Evolutionary conservation across 2,113 vertebrate genomes (phyloP), one percentile per base, ranked within the genome.

Genomic region (Grammomys dolichurus): DNA sequence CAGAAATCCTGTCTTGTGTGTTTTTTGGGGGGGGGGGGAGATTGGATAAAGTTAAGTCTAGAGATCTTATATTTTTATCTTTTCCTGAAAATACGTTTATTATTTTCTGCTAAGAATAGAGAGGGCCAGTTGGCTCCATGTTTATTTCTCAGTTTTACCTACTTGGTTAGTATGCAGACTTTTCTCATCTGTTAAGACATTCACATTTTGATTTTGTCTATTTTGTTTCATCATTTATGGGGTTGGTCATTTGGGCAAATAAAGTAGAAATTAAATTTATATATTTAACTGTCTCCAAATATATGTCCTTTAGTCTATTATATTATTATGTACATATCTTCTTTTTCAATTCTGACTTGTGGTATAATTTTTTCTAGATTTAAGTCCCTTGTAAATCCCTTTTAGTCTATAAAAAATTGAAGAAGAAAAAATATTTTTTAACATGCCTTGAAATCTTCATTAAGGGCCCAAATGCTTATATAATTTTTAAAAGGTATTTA

Each of bases 271-370:
- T 91, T 91, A 91, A 93, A 78, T 58, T 48, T 82, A 86, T 40
- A 43, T 65, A 92, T 73, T 95, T 78, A 94, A 91, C 63, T 81
- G 86, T 56, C 51, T 91, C 48, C 22, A 95, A 77, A 31, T 67
- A 5, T 67, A 65, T 65, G 58, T 88, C 90, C 70, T 65, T 87
- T 84, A n/a, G 77, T 81, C 36, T 70, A 19, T 43, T 92, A 28
- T 65, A 65, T 65, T 65, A 65, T 65, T 65, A 65, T 28, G 9
- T 65, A 28, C 84, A 7, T 46, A 81, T 75, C 14, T 60, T 80
- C 24, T 87, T 94, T 84, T 24, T 48, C 78, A 93, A 82, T 91
- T 86, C 73, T 76, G 94, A 93, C n/a, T 89, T 94, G 77, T 24
- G 89, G 11, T 5, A 93, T 78, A 58, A 89, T 60, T 14, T 78